These are phyloP conservation scores for Dascyllus trimaculatus DNA, from an alignment of 2,113 vertebrate genomes.

Conservation along the genomic window DNA sequence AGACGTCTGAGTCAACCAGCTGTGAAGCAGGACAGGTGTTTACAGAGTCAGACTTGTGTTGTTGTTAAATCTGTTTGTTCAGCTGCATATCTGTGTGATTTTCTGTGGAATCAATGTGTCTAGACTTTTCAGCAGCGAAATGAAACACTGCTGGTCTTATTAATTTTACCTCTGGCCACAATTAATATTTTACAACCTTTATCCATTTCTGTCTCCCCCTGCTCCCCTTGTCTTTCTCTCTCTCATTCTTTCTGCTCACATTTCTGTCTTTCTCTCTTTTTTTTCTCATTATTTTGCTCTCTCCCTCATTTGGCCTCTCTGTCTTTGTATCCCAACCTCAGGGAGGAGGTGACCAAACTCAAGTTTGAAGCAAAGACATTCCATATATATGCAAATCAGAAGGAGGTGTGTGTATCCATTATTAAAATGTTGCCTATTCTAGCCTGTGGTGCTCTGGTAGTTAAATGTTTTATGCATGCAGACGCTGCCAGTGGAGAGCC, in stretches of 20 bases:
- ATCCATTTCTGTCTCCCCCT: conserved; percentile 24
- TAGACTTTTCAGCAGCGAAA: conserved; percentile 18
- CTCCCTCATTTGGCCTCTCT: not conserved
- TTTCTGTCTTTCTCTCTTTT: not conserved
- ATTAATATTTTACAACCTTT: conserved; percentile 49
- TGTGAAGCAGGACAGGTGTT: not conserved
- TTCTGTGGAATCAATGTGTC: conserved; percentile 33
- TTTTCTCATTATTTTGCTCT: not conserved
- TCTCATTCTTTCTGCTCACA: not conserved
- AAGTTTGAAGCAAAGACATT: conserved; percentile 99
- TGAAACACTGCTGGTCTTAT: conserved; percentile 10
- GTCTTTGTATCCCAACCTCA: conserved; percentile 68
- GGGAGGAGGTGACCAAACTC: conserved; percentile 98
- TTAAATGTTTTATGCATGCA: conserved; percentile 55
- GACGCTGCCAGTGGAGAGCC: conserved; percentile 7
- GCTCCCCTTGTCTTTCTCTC: not conserved
- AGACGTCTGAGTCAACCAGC: not conserved
- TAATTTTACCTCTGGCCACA: conserved; percentile 18
- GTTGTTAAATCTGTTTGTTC: not conserved
- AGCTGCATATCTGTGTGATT: not conserved
- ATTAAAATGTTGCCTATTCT: conserved; percentile 35
- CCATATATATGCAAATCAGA: conserved; percentile 97
- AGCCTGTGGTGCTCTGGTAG: conserved; percentile 21
- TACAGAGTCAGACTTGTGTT: conserved; percentile 6
- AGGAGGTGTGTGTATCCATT: conserved; percentile 89